Base-by-base conservation (phyloP, 2,888 invertebrate species). In the Idaea straminata region DNA sequence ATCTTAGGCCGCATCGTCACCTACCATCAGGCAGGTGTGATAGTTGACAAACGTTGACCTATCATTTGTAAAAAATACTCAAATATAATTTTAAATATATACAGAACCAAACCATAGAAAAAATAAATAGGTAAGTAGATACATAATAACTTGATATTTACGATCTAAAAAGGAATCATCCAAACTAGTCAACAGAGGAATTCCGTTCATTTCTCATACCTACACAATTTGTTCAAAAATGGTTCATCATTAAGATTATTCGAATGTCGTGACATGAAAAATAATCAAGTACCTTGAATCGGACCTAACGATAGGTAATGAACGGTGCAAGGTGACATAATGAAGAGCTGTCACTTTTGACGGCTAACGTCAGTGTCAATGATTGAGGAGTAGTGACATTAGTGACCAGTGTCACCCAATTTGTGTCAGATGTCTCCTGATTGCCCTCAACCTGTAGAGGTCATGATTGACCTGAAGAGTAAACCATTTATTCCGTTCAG, bases 171-270 rank as follows among this genome's bases (percentile, higher is more conserved):
- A n/a, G 13, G 36, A 58, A 25, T 62, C 61, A 64, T 38, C 65
- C 57, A 63, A 7, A 47, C 10, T 47, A 2, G 47, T 15, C 13
- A 34, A 15, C 6, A 16, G 47, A 59, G 7, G 59, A 34, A 59
- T 59, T 59, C 59, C 64, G 61, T 61, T 15, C 77, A 79, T 78
- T 75, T 72, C 79, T 71, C 69, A 70, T 71, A 25, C 25, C 25
- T 25, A 76, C 78, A 83, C 83, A 80, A 84, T 84, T 83, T 80
- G 80, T 79, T 83, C 79, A 74, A 81, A 86, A 86, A 85, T 83
- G 79, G 86, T 82, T 75, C 83, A 82, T 86, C 87, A 84, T 87
- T 87, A 88, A 81, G 81, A 81, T 77, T 75, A 62, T 69, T 16
- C 34, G 16, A 69, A 73, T 77, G 81, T 84, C 86, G 86, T 87